These are phyloP conservation scores for Deilephila elpenor DNA, from an alignment of 2,888 invertebrate species.

Conservation along the genomic window DNA sequence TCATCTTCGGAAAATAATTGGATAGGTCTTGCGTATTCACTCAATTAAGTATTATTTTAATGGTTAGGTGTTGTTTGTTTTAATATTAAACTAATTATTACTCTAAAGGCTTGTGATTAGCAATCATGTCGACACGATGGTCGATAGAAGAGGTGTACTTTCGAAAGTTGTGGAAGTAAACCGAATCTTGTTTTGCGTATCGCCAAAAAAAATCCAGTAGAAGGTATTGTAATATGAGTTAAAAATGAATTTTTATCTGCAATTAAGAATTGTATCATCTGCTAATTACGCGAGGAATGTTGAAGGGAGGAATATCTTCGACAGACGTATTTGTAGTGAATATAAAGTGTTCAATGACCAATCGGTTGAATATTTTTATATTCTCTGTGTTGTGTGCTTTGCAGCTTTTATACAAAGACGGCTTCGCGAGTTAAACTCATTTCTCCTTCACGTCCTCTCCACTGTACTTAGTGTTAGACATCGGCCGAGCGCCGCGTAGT, in stretches of 20 bases:
- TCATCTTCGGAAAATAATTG: constrained; percentile 4
- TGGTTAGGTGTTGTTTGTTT: constrained; percentile 16
- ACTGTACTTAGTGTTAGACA: constrained; percentile 49
- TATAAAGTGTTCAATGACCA: constrained; percentile 36
- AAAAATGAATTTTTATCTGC: not conserved
- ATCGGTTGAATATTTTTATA: constrained; percentile 45
- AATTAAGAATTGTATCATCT: not conserved
- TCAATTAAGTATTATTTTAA: constrained; percentile 23
- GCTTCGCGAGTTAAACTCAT: constrained; percentile 17
- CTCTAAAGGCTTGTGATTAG: constrained; percentile 25
- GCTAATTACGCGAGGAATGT: not conserved
- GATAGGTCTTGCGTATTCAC: constrained; percentile 6
- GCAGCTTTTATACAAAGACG: constrained; percentile 44
- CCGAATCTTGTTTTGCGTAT: not conserved
- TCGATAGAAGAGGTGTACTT: not conserved
- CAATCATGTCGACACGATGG: constrained; percentile 13
- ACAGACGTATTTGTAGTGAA: not conserved
- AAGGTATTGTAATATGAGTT: not conserved
- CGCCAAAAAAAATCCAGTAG: too few relatives aligned
- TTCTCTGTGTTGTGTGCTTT: constrained; percentile 61
- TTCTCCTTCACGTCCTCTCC: constrained; percentile 40
- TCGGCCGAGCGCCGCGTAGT: constrained; percentile 57
- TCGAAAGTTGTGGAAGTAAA: not conserved
- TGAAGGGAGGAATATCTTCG: not conserved
- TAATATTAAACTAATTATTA: constrained; percentile 11